Percentiles rank a stretch among this genome's conserved stretches.
These are phyloP conservation scores for Microcebus murinus DNA, from an alignment of 2,113 vertebrate genomes.

Conservation along the genomic window DNA sequence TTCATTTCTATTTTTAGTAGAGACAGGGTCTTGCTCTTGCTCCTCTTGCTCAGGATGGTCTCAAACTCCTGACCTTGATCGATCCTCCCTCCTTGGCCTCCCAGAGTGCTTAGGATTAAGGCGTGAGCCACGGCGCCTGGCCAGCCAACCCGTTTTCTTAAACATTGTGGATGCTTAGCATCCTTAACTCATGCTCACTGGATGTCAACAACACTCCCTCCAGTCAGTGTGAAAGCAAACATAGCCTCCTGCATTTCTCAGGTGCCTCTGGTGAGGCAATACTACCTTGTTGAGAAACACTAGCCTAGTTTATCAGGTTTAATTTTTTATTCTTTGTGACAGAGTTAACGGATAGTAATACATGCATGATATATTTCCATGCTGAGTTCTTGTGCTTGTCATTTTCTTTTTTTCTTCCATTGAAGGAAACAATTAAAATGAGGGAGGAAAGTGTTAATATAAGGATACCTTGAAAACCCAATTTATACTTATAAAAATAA, in stretches of 20 bases:
- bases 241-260: neutral
- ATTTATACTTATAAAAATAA: constrained; percentile 16
- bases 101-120: no score
- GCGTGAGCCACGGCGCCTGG: no score
- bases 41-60: no score
- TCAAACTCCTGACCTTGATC: no score
- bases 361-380: neutral
- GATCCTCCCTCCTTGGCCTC: no score
- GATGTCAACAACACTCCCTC: neutral
- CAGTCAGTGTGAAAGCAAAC: neutral
- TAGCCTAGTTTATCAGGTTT: neutral
- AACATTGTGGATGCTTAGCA: neutral
- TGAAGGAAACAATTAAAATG: neutral
- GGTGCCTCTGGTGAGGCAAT: neutral
- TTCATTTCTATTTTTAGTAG: no score
- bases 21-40: no score
- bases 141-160: neutral
- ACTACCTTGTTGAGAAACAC: neutral
- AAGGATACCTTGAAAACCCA: neutral
- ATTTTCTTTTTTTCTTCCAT: neutral
- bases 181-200: neutral
- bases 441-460: neutral
- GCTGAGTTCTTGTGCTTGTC: neutral
- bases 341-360: neutral
- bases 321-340: neutral